These are phyloP conservation scores for Lepilemur septentrionalis DNA, from an alignment of 2,797 vertebrate genomes.

Conservation along the genomic window DNA sequence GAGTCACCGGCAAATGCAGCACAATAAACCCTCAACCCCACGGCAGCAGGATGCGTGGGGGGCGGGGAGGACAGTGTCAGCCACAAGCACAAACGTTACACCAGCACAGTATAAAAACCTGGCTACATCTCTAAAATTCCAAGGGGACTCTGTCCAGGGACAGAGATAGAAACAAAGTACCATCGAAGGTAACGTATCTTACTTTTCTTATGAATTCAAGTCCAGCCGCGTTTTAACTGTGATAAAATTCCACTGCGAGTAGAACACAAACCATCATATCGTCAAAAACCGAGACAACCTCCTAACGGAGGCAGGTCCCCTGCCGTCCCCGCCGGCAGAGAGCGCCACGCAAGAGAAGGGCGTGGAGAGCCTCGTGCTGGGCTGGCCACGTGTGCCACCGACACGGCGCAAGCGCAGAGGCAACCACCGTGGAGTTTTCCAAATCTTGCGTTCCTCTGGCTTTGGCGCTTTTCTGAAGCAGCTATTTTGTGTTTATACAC, in stretches of 20 bases:
- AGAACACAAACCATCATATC: neutral
- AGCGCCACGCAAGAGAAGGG: neutral
- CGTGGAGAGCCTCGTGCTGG: fast-evolving
- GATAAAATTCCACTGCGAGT: neutral
- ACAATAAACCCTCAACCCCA: too few relatives aligned
- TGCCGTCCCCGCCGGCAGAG: neutral
- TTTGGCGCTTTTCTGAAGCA: neutral
- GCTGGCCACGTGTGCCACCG: too few relatives aligned
- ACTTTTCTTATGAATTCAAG: neutral
- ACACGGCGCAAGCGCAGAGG: neutral
- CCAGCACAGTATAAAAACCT: neutral
- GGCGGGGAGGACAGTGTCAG: too few relatives aligned
- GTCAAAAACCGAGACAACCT: neutral
- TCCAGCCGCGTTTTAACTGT: neutral
- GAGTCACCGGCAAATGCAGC: too few relatives aligned
- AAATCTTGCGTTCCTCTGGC: neutral
- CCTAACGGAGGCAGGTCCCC: fast-evolving
- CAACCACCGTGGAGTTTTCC: neutral
- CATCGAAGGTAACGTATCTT: neutral
- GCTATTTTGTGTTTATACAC: too few relatives aligned
- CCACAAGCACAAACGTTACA: fast-evolving
- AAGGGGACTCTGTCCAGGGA: neutral
- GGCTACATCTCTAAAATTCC: neutral
- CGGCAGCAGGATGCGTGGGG: too few relatives aligned
- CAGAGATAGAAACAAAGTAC: neutral